These are phyloP conservation scores for Megaceryle torquata DNA, from an alignment of 2,113 vertebrate species.

Conservation along the genomic window DNA sequence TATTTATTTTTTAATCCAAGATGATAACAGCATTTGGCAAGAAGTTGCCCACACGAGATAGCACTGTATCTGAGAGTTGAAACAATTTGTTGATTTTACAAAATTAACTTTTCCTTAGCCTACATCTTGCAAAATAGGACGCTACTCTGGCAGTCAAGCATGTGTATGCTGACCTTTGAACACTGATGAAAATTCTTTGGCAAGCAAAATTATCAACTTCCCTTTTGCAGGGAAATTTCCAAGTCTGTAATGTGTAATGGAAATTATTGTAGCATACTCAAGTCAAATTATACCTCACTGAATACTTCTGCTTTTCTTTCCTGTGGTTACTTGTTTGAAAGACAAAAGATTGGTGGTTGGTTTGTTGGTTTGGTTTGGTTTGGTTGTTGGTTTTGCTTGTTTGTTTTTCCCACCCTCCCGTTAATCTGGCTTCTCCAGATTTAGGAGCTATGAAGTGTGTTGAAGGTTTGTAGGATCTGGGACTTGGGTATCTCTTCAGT, in stretches of 20 bases:
- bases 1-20: constrained; percentile 69
- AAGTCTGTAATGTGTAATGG: background rate
- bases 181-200: constrained; percentile 15
- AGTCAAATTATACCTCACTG: background rate
- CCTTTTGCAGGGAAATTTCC: constrained; percentile 31
- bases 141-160: background rate
- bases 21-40: constrained; percentile 62
- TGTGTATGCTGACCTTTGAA: constrained; percentile 28
- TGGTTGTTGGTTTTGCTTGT: background rate
- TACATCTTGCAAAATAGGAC: constrained; percentile 56
- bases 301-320: background rate
- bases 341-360: background rate
- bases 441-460: background rate
- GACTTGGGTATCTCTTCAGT: background rate
- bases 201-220: constrained; percentile 46
- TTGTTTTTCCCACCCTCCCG: background rate
- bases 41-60: background rate
- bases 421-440: background rate
- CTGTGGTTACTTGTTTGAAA: rapidly evolving
- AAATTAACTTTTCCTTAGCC: constrained; percentile 59
- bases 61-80: background rate
- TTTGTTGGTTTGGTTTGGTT: background rate
- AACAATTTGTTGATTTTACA: constrained; percentile 57
- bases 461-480: background rate
- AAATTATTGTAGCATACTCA: background rate